phyloP scores from a whole-genome alignment of 1,140 invertebrate genomes.

The Chironomus tepperi region DNA sequence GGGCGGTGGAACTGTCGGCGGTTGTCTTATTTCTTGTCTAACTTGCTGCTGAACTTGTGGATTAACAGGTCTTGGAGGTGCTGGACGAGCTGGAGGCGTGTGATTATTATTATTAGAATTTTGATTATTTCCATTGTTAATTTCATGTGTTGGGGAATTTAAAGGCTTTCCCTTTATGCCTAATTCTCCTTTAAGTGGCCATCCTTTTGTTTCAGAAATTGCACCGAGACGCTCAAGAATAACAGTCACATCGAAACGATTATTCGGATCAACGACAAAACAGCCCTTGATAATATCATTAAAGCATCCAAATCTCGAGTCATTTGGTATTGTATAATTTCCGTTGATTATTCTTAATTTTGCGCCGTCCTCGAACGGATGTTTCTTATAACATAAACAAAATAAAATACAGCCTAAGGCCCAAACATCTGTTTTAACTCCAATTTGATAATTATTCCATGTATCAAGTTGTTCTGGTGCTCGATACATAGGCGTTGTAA shows the following conservation, averaged over 20 bases:
- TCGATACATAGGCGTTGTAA: slow-evolving; percentile 81
- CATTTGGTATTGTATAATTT: slow-evolving; percentile 77
- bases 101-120: slow-evolving; percentile 22
- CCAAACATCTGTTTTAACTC: slow-evolving; percentile 87
- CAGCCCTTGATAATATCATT: slow-evolving; percentile 86
- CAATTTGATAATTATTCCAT: slow-evolving; percentile 92
- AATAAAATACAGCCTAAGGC: slow-evolving; percentile 94
- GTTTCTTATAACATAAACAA: slow-evolving; percentile 81
- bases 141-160: slow-evolving; percentile 39
- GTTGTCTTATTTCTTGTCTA: slow-evolving; percentile 32
- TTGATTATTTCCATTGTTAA: not conserved
- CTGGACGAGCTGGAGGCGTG: slow-evolving; percentile 35
- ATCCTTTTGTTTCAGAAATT: slow-evolving; percentile 72
- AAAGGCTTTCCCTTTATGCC: slow-evolving; percentile 53
- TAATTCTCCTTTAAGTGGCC: slow-evolving; percentile 66
- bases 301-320: slow-evolving; percentile 73
- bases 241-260: slow-evolving; percentile 64
- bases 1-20: slow-evolving; percentile 33
- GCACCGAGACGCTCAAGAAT: slow-evolving; percentile 77
- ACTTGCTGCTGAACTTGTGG: slow-evolving; percentile 35
- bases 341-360: slow-evolving; percentile 95
- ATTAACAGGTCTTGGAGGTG: slow-evolving; percentile 39
- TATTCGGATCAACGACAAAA: slow-evolving; percentile 70
- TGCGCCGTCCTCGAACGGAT: slow-evolving; percentile 96
- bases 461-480: slow-evolving; percentile 96